Evolutionary conservation across 2,113 vertebrate species (phyloP).

Genomic region (Nycticryphes semicollaris): DNA sequence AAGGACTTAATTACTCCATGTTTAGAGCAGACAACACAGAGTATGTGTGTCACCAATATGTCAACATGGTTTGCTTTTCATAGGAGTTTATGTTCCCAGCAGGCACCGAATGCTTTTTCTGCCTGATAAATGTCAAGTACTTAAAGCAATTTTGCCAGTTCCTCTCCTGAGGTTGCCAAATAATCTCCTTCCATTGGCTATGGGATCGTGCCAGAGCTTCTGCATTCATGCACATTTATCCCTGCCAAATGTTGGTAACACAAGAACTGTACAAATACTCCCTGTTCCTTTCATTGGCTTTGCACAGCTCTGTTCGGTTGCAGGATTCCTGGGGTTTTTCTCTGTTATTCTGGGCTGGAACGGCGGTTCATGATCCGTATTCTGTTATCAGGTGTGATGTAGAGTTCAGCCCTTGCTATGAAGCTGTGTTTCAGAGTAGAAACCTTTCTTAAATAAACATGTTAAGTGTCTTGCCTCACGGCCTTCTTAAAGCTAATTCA

Average conservation of each 20-base stretch:
- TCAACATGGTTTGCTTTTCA: conserved; percentile 14
- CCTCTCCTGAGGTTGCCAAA: conserved; percentile 30
- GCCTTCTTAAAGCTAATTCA: not conserved
- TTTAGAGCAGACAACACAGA: not conserved
- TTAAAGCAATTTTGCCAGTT: conserved; percentile 4
- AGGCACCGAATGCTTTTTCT: not conserved
- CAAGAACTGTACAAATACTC: not conserved
- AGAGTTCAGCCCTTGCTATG: not conserved
- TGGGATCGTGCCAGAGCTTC: conserved; percentile 31
- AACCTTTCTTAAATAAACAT: not conserved
- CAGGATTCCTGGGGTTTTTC: not conserved
- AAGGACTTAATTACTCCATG: conserved; percentile 20
- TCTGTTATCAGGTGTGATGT: not conserved
- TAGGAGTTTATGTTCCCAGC: conserved; percentile 27
- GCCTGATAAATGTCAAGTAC: conserved; percentile 58
- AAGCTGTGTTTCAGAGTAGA: not conserved
- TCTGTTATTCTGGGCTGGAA: not conserved
- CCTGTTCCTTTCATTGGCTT: not conserved
- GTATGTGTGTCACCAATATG: not conserved
- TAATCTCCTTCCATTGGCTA: conserved; percentile 20
- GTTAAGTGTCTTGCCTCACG: not conserved
- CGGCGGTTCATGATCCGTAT: not conserved
- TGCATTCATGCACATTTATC: not conserved
- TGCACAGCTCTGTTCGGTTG: not conserved
- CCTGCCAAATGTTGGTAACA: conserved; percentile 19